phyloP scores from a whole-genome alignment of 2,888 invertebrate genomes.

The Drosophila rellima region DNA sequence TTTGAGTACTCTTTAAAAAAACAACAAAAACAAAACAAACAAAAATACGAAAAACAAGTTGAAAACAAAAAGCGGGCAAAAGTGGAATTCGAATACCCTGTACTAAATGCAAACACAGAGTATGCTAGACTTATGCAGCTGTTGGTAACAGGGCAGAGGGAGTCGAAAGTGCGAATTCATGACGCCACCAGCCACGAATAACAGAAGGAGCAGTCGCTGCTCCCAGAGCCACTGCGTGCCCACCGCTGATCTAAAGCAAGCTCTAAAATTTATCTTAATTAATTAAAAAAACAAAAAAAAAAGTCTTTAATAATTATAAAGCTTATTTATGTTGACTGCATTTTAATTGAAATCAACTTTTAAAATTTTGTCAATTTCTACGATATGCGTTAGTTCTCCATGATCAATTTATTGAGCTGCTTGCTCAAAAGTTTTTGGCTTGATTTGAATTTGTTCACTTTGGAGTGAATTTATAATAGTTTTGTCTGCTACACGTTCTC shows the following conservation, averaged over 20 bases:
- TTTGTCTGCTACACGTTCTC: background rate
- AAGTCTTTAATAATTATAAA: background rate
- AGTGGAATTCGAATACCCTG: background rate
- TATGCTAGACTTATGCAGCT: background rate
- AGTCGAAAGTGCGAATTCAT: too few species aligned
- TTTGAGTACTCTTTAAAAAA: slow-evolving; percentile 11
- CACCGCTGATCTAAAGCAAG: too few species aligned
- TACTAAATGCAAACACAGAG: background rate
- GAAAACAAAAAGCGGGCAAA: background rate
- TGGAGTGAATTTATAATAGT: background rate
- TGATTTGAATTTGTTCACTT: background rate
- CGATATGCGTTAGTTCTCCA: background rate
- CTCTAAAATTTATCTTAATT: too few species aligned
- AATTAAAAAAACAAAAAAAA: too few species aligned
- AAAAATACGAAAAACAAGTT: background rate
- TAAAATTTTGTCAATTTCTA: too few species aligned
- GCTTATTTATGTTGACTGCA: background rate
- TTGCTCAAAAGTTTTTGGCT: background rate
- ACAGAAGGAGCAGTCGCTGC: too few species aligned
- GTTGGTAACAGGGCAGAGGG: background rate
- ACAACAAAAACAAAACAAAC: too few species aligned
- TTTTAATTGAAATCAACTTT: background rate
- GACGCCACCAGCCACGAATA: too few species aligned
- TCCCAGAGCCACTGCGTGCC: too few species aligned
- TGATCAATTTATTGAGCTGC: background rate